Conservation (phyloP, 2,888 invertebrate genomes). For the Tenthredo scrophulariae region DNA sequence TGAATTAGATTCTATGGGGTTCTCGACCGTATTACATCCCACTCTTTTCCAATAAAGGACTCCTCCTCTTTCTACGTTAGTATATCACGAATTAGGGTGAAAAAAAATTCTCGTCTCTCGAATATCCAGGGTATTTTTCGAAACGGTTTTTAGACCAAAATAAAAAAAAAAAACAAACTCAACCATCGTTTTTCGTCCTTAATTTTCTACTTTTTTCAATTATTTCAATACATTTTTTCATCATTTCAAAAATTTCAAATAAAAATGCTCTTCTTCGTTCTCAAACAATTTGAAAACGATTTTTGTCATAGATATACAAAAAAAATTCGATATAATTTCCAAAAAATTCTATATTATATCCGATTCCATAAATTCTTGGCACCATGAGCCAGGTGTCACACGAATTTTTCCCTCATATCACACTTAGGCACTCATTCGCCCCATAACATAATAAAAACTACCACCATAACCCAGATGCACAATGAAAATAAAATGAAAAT, state of each 20-base stretch:
- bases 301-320: too few relatives aligned
- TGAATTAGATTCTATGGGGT: constrained; percentile 76
- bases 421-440: constrained; percentile 25
- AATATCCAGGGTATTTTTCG: background rate
- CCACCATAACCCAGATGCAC: constrained; percentile 59
- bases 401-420: constrained; percentile 57
- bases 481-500: constrained; percentile 65
- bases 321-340: too few relatives aligned
- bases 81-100: background rate
- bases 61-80: background rate
- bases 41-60: constrained; percentile 14
- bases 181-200: background rate
- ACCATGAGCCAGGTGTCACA: constrained; percentile 72
- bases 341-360: too few relatives aligned
- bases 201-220: background rate
- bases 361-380: too few relatives aligned
- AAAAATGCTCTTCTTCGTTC: too few relatives aligned
- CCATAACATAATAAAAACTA: constrained; percentile 22
- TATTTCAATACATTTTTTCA: too few relatives aligned
- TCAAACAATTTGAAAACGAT: too few relatives aligned
- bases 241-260: background rate
- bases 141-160: background rate
- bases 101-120: constrained; percentile 49
- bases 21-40: constrained; percentile 69
- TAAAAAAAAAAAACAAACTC: too few relatives aligned